Evolutionary conservation across 2,888 invertebrate species (phyloP), one percentile per base, ranked within the genome.

Genomic region (Mimas tiliae): DNA sequence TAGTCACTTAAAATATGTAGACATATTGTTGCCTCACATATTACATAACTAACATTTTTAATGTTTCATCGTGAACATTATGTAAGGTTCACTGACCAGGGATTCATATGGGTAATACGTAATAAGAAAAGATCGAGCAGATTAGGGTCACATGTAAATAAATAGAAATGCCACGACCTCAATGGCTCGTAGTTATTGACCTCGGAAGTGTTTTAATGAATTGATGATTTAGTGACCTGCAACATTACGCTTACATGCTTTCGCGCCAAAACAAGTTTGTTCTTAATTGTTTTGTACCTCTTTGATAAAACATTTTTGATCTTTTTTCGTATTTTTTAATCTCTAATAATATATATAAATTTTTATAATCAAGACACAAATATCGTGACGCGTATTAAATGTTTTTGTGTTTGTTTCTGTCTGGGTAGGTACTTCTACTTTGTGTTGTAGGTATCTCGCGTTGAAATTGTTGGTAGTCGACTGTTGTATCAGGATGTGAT

Each of bases 71-170:
- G 9, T 16, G 27, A 21, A 47, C 19, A 33, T 47, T 52, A 34
- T 50, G 33, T 50, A 63, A 63, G n/a, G 58, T 58, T 58, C 58
- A 58, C 19, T 58, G 42, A 58, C 58, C 58, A 42, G 42, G 12
- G 19, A 58, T 19, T n/a, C n/a, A 8, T 14, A 38, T 27, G 27
- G 2, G 27, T 27, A 38, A 53, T 27, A 53, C 53, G 53, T 34
- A 16, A 55, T 34, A 33, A n/a, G 33, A 7, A 55, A n/a, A 58
- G 38, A 58, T 42, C 38, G 42, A 38, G 42, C 12, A 16, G 1
- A 58, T 42, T 58, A 42, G 19, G 42, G 38, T 58, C 19, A 58
- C 11, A 58, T 42, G 58, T 42, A 58, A 38, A 58, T 21, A 52
- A 14, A 58, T 42, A 53, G n/a, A n/a, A 33, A 53, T 45, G 45